These are phyloP conservation scores for Alviniconcha strummeri DNA, from an alignment of 2,888 invertebrate genomes.

Conservation along the genomic window DNA sequence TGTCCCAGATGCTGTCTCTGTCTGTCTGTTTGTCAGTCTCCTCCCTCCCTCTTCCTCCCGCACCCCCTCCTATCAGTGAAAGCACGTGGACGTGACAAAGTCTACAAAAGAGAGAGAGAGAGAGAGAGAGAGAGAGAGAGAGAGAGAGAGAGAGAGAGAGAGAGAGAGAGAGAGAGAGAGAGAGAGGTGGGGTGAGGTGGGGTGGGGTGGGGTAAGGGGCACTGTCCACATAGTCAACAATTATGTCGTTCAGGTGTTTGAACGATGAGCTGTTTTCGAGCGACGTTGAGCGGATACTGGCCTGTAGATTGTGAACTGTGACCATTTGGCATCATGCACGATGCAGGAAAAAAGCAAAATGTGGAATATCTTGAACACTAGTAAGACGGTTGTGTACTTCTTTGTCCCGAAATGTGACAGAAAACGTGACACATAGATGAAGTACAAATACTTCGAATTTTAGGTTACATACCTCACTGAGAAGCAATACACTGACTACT, in stretches of 20 bases:
- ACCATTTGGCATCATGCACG: too few species aligned
- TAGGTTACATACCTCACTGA: too few species aligned
- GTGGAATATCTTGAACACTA: too few species aligned
- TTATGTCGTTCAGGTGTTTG: not conserved
- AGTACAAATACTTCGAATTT: too few species aligned
- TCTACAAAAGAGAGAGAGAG: not conserved
- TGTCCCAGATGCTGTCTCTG: not conserved
- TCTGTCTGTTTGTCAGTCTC: slow-evolving; percentile 6
- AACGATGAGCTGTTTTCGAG: not conserved
- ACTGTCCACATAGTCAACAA: not conserved
- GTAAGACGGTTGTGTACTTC: too few species aligned
- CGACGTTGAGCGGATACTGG: not conserved
- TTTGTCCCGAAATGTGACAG: too few species aligned
- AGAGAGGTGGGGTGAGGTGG: not conserved
- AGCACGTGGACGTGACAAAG: not conserved
- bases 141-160: not conserved
- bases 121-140: not conserved
- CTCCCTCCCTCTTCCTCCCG: not conserved
- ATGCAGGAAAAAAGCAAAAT: too few species aligned
- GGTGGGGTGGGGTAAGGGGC: not conserved
- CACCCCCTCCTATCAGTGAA: not conserved
- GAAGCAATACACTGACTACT: too few species aligned
- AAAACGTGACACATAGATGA: too few species aligned
- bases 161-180: not conserved
- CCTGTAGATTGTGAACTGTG: too few species aligned